Conservation (phyloP, 2,113 vertebrate genomes). For the Aptenodytes forsteri region DNA sequence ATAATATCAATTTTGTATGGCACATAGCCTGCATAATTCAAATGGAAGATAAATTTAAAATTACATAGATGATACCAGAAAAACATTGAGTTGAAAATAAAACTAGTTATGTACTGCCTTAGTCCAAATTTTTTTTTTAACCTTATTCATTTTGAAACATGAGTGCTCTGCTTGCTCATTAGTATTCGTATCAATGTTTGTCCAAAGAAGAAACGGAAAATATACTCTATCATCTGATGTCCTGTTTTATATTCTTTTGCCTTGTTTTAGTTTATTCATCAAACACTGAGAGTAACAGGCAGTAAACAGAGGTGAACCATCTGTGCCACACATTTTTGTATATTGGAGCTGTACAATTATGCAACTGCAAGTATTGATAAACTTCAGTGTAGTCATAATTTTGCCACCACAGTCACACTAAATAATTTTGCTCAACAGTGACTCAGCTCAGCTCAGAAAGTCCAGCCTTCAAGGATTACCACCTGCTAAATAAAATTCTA, state of each 20-base stretch:
- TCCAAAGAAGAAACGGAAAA: not conserved
- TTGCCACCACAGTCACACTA: not conserved
- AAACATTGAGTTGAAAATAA: not conserved
- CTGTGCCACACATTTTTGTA: not conserved
- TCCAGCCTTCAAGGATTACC: not conserved
- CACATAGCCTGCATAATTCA: slow-evolving; percentile 11
- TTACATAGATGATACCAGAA: not conserved
- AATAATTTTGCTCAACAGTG: not conserved
- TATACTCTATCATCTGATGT: not conserved
- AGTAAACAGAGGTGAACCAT: not conserved
- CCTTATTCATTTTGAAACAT: not conserved
- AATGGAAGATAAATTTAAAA: slow-evolving; percentile 9
- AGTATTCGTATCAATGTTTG: not conserved
- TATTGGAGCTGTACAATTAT: not conserved
- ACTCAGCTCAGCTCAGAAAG: not conserved
- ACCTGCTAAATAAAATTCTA: not conserved
- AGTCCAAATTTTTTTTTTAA: not conserved
- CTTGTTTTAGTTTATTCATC: not conserved
- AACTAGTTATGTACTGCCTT: not conserved
- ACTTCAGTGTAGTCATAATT: not conserved
- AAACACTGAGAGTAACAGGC: not conserved
- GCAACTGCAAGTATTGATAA: not conserved
- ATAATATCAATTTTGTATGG: slow-evolving; percentile 22
- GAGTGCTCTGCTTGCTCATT: not conserved
- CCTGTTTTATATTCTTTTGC: not conserved